These are phyloP conservation scores for Luscinia megarhynchos DNA, from an alignment of 2,797 vertebrate genomes.

Conservation along the genomic window DNA sequence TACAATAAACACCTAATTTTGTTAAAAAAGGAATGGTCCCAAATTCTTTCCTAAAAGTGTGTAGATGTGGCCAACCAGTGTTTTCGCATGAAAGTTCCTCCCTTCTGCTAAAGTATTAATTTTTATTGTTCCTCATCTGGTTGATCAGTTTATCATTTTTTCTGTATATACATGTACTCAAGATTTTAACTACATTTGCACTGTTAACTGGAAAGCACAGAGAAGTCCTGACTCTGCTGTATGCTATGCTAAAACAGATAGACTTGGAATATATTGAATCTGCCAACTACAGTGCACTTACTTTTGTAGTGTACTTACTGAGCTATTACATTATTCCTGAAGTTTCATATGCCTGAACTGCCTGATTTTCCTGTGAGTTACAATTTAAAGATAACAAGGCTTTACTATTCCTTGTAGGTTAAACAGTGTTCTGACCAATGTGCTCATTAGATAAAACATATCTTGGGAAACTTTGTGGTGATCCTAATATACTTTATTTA, in stretches of 20 bases:
- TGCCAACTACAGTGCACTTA: not conserved
- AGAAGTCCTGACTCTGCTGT: not conserved
- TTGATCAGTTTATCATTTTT: not conserved
- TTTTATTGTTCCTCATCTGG: not conserved
- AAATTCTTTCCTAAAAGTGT: not conserved
- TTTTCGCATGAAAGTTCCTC: not conserved
- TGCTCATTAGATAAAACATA: not conserved
- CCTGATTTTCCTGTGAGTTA: not conserved
- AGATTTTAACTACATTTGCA: not conserved
- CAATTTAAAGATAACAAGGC: not conserved
- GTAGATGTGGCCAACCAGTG: not conserved
- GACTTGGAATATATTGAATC: not conserved
- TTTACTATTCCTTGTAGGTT: not conserved
- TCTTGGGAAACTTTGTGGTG: fast-evolving
- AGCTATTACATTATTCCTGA: not conserved
- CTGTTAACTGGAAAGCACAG: not conserved
- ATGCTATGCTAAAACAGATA: not conserved
- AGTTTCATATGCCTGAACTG: not conserved
- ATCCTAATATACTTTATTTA: not conserved
- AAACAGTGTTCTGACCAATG: not conserved
- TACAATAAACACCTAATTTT: not conserved
- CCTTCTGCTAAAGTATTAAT: not conserved
- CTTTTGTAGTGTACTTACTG: not conserved
- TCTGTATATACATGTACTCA: not conserved
- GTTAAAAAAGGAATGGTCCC: not conserved